Percentiles rank a stretch among this genome's conserved stretches.
phyloP scores from a whole-genome alignment of 2,113 vertebrate genomes.

The Mustela lutreola region DNA sequence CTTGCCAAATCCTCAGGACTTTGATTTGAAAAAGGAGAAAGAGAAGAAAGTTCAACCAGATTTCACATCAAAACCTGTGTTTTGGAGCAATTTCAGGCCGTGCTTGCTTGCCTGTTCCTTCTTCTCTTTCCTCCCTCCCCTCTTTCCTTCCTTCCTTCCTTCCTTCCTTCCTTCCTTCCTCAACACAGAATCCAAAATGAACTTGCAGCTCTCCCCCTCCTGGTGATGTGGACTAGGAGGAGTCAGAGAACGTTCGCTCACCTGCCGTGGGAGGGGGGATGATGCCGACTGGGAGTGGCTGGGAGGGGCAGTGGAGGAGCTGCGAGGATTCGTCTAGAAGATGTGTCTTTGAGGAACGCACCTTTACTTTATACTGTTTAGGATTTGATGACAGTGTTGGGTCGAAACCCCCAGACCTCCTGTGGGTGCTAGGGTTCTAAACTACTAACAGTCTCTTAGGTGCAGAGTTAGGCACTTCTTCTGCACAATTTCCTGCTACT shows the following conservation, averaged over 20 bases:
- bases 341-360: not conserved
- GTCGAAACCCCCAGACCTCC: not conserved
- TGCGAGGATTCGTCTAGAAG: not conserved
- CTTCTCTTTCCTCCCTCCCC: not conserved
- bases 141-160: too few species aligned
- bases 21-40: constrained; percentile 47
- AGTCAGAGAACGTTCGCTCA: not conserved
- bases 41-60: not conserved
- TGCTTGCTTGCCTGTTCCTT: too few species aligned
- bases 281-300: not conserved
- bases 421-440: not conserved
- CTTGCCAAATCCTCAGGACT: not conserved
- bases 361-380: not conserved
- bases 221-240: not conserved
- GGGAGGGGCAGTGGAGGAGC: not conserved
- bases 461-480: not conserved
- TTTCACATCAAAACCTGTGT: not conserved
- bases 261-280: not conserved
- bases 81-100: not conserved
- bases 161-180: not conserved
- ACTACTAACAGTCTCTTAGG: not conserved
- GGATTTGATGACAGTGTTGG: not conserved
- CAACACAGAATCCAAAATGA: not conserved
- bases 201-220: not conserved
- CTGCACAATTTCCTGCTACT: not conserved